Evolutionary conservation across 1,140 invertebrate species (phyloP).

Genomic region (Meloidogyne hapla): DNA sequence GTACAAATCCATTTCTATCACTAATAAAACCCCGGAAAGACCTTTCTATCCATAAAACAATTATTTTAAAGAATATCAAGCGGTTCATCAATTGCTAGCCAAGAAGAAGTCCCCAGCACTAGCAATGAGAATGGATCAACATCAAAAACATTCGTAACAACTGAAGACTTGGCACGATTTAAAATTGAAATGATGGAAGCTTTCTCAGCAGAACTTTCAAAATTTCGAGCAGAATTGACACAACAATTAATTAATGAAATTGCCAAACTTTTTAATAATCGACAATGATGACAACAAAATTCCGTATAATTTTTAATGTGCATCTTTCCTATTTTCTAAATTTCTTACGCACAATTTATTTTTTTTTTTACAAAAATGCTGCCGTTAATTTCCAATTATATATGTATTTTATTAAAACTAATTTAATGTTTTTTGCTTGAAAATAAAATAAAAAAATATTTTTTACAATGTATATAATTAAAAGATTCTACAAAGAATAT

Average conservation of each 20-base stretch:
- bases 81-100: constrained; percentile 18
- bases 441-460: neutral
- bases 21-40: neutral
- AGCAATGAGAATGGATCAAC: neutral
- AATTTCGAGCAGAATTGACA: neutral
- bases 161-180: constrained; percentile 7
- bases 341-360: neutral
- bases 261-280: constrained; percentile 4
- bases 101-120: neutral
- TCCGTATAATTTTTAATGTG: constrained; percentile 5
- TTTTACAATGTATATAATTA: too few species aligned
- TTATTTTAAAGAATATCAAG: constrained; percentile 11
- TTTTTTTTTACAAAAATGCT: neutral
- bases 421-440: neutral
- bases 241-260: constrained; percentile 12
- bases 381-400: neutral
- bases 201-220: constrained; percentile 8
- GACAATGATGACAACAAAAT: neutral
- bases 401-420: neutral
- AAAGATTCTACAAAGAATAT: neutral
- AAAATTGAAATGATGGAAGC: constrained; percentile 16
- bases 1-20: too few species aligned
- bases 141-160: neutral
- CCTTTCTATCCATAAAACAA: neutral
- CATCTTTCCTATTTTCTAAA: neutral